A percentile compares a stretch with the other conserved stretches of the same genome.
Evolutionary conservation across 2,797 vertebrate genomes (phyloP).

Genomic region (Kryptopterus vitreolus): DNA sequence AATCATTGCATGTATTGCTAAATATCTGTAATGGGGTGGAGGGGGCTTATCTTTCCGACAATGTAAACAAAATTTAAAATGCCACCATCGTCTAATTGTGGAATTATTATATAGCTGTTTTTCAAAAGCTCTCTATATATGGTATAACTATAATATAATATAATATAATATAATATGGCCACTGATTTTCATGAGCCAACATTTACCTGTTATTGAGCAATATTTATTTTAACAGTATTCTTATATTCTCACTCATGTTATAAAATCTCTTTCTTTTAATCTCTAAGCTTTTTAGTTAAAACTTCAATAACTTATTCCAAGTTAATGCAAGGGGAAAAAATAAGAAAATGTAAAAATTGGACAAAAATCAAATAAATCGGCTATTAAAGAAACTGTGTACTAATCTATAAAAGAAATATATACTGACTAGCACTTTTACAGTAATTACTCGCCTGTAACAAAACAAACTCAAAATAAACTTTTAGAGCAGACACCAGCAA

Average conservation of each 20-base stretch:
- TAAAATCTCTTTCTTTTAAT: background rate
- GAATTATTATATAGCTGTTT: background rate
- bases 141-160: too few relatives aligned
- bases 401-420: background rate
- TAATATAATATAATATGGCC: too few relatives aligned
- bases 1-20: background rate
- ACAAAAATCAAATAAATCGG: background rate
- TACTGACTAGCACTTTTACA: background rate
- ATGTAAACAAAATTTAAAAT: background rate
- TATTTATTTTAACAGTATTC: background rate
- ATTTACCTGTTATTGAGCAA: background rate
- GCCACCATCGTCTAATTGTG: too few relatives aligned
- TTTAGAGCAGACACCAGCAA: background rate
- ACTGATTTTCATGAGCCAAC: background rate
- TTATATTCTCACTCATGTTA: background rate
- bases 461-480: background rate
- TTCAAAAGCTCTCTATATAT: background rate
- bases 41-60: too few relatives aligned
- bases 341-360: background rate
- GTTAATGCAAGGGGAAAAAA: background rate
- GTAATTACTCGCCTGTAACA: background rate
- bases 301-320: background rate
- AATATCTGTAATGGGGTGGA: background rate
- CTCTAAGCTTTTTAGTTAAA: background rate
- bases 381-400: background rate